Percentiles rank a stretch among this genome's conserved stretches.
phyloP scores from a whole-genome alignment of 2,113 vertebrate species.

The Nyctereutes procyonoides region DNA sequence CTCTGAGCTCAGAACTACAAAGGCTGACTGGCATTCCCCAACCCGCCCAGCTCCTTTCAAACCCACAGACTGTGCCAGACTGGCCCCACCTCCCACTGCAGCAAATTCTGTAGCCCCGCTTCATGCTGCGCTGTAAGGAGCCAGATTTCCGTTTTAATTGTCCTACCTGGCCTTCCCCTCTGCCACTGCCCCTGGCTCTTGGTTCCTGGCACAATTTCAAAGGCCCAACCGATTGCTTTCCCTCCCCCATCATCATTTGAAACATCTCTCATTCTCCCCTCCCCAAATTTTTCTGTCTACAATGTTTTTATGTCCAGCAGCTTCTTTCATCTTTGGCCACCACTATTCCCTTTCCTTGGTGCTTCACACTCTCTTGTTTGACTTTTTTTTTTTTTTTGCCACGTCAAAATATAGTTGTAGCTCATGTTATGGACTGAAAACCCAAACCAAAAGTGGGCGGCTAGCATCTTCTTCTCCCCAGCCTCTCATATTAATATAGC shows the following conservation, averaged over 20 bases:
- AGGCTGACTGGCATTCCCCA: slow-evolving; percentile 74
- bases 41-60: slow-evolving; percentile 70
- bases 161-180: slow-evolving; percentile 67
- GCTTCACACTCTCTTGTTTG: not conserved
- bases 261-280: not conserved
- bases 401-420: not conserved
- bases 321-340: slow-evolving; percentile 25
- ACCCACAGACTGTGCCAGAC: slow-evolving; percentile 74
- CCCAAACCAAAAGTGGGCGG: not conserved
- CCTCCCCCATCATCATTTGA: not conserved
- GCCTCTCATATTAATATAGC: not conserved
- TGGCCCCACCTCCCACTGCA: slow-evolving; percentile 72
- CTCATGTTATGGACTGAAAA: not conserved
- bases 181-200: slow-evolving; percentile 42
- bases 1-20: slow-evolving; percentile 70
- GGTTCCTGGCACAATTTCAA: slow-evolving; percentile 65
- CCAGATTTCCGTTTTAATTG: slow-evolving; percentile 64
- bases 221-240: not conserved
- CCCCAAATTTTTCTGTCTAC: not conserved
- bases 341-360: not conserved
- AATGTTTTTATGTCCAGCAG: not conserved
- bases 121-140: slow-evolving; percentile 28
- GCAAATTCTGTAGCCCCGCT: slow-evolving; percentile 60
- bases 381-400: not conserved
- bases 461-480: not conserved